Base-by-base conservation (phyloP, 2,888 invertebrate species). In the Auanema freiburgensis region DNA sequence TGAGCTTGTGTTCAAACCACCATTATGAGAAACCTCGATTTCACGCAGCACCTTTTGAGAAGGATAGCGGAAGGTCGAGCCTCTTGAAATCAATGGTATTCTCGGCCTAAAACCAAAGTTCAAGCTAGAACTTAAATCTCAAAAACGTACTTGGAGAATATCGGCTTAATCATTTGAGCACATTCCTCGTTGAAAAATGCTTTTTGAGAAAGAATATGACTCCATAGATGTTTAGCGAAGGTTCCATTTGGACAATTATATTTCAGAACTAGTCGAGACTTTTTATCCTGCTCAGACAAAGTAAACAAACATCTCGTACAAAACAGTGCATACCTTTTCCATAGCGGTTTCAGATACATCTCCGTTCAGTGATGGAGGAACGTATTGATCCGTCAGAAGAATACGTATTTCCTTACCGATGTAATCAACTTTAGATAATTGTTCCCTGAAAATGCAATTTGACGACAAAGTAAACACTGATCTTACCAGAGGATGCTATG, bases 361-460 rank as follows among this genome's bases (percentile, higher is more conserved):
- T 11, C 40, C 53, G 16, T 53, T 40, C 24, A 51, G 8, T 21
- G 52, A 23, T 1, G 51, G 24, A 10, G 66, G 57, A 14, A 41
- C 50, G 55, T 77, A 79, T 4, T 25, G 57, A 1, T 71, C 72
- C 8, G 61, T 62, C 11, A 77, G 88, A 85, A 95, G 94, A 59
- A 94, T 91, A 76, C 95, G 93, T 84, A 97, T 94, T 92, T 96
- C 95, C 86, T 94, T 92, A 23, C 95, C 94, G 84, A 95, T 93
- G 84, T 93, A 97, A 85, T 96, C 95, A 76, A 96, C 91, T 57
- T 79, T 79, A 86, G 92, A 91, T 57, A 97, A 91, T 85, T 95
- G 93, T 67, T 89, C 73, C 86, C 86, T 60, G 49, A 52, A 66
- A 53, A 50, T 49, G 21, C 21, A 42, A 59, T 43, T 33, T 8